These are phyloP conservation scores for Vanessa tameamea DNA, from an alignment of 1,140 invertebrate species.

Conservation along the genomic window DNA sequence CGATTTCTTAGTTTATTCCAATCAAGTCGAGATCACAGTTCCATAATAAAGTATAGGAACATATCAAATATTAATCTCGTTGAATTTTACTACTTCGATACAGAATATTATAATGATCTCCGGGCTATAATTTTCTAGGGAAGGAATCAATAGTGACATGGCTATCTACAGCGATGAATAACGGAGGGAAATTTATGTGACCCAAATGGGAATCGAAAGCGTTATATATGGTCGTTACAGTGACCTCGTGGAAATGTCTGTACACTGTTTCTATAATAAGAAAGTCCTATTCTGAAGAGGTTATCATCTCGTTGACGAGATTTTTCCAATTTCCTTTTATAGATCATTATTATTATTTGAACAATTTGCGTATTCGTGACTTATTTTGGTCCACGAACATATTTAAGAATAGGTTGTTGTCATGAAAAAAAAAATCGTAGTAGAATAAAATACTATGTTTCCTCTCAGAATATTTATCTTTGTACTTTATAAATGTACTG, in stretches of 20 bases:
- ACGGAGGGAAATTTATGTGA: constrained; percentile 35
- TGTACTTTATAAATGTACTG: no score
- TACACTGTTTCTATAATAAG: constrained; percentile 19
- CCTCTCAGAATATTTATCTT: no score
- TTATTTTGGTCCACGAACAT: no score
- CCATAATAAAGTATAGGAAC: neutral
- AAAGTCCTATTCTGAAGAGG: neutral
- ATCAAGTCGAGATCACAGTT: neutral
- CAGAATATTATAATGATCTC: constrained; percentile 23
- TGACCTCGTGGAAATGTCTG: constrained; percentile 24
- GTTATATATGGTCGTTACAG: constrained; percentile 30
- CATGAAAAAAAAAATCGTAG: no score
- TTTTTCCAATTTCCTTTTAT: constrained; percentile 7
- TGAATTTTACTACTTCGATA: constrained; percentile 13
- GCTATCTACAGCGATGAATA: constrained; percentile 29
- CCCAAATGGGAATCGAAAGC: constrained; percentile 34
- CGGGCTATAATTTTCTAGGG: constrained; percentile 24
- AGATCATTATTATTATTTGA: neutral
- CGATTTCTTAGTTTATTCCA: neutral
- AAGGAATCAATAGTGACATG: constrained; percentile 25
- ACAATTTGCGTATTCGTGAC: neutral
- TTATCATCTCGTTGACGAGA: neutral
- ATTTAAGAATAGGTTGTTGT: no score
- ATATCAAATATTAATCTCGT: constrained; percentile 2
- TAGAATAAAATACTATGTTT: no score